Conservation (phyloP, 2,113 vertebrate species). For the Heterocephalus glaber region DNA sequence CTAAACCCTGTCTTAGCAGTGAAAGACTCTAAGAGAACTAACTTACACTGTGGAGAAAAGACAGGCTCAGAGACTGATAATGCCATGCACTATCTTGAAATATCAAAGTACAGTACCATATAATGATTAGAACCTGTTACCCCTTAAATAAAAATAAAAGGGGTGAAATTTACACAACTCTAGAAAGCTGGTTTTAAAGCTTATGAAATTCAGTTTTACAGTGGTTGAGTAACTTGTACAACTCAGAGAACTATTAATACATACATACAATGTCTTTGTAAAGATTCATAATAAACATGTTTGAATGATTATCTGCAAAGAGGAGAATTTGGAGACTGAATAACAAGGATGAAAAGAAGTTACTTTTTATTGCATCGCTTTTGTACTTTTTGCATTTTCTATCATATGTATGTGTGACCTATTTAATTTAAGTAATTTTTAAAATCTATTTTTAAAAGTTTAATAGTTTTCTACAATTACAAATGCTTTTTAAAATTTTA, state of each 20-base stretch:
- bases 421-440: neutral
- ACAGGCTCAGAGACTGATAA: neutral
- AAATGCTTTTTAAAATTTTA: neutral
- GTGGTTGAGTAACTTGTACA: neutral
- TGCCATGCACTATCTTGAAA: neutral
- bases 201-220: neutral
- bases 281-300: neutral
- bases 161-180: neutral
- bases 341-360: neutral
- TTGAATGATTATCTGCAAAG: neutral
- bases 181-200: neutral
- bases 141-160: neutral
- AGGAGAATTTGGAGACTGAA: neutral
- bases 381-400: neutral
- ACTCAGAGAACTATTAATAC: neutral
- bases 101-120: neutral
- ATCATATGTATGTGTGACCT: neutral
- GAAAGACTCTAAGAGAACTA: neutral
- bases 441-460: no score
- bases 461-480: neutral
- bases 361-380: neutral
- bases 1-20: neutral
- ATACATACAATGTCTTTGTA: neutral
- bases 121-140: neutral
- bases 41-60: neutral